Conservation (phyloP, 1,140 invertebrate genomes). For the Helicoverpa armigera region DNA sequence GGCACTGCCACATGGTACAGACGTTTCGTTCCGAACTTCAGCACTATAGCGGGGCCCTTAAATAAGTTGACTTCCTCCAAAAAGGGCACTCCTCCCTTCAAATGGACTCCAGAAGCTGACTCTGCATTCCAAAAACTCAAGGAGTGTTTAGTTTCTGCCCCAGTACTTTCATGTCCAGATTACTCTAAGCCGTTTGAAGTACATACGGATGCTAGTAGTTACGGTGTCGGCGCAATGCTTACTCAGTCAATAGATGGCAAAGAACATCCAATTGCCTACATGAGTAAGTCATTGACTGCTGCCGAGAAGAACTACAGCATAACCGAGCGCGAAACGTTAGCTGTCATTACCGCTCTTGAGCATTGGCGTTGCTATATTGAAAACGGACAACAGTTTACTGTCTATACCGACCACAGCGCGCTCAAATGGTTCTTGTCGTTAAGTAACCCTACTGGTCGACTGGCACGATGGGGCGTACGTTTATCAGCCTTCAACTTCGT, state of each 20-base stretch:
- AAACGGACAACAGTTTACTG: no score
- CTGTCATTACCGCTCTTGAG: no score
- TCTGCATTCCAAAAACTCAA: constrained; percentile 57
- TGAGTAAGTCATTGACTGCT: constrained; percentile 25
- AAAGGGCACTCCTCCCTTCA: constrained; percentile 53
- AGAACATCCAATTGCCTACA: constrained; percentile 52
- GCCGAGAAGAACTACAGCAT: constrained; percentile 28
- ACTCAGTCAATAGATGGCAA: constrained; percentile 51
- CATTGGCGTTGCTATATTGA: no score
- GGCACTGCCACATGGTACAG: constrained; percentile 79
- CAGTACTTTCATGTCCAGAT: constrained; percentile 54
- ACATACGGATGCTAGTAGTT: constrained; percentile 54
- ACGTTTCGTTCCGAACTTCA: constrained; percentile 72
- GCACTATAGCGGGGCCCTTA: constrained; percentile 50
- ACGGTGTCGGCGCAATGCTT: constrained; percentile 57
- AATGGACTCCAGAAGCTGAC: constrained; percentile 57
- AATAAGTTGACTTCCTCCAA: constrained; percentile 66
- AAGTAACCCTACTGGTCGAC: no score
- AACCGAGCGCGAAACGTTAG: constrained; percentile 45
- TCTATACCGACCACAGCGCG: no score
- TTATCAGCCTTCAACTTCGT: no score
- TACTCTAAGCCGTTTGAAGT: constrained; percentile 54
- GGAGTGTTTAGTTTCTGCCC: constrained; percentile 31
- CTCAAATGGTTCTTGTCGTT: no score
- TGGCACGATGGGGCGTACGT: no score